Percentiles rank a stretch among this genome's conserved stretches.
Conservation (phyloP, 2,113 vertebrate species). For the Pampusana beccarii region DNA sequence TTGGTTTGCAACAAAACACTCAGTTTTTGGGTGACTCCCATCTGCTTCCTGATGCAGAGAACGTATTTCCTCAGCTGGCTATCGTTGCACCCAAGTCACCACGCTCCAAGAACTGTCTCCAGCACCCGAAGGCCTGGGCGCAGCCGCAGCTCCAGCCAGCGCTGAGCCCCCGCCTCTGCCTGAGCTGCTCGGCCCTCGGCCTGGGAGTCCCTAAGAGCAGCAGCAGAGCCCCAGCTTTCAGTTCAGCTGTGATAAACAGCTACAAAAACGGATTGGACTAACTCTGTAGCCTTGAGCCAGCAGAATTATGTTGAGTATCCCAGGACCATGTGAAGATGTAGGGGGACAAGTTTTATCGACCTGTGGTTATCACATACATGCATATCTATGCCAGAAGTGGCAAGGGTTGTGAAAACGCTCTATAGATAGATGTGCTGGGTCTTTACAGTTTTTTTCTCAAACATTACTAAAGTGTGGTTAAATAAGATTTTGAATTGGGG, state of each 20-base stretch:
- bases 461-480: background rate
- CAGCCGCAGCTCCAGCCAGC: background rate
- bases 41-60: background rate
- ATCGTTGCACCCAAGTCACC: background rate
- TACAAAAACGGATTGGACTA: background rate
- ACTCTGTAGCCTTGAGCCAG: background rate
- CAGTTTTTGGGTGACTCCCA: background rate
- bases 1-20: background rate
- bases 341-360: background rate
- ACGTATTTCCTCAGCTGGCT: background rate
- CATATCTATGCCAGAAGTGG: background rate
- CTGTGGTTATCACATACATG: background rate
- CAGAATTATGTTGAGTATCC: background rate
- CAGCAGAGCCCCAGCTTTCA: background rate
- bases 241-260: background rate
- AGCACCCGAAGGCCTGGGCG: background rate
- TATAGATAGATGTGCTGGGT: background rate
- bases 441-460: background rate
- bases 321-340: background rate
- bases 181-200: accelerated
- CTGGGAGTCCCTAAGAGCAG: background rate
- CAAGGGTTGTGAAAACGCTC: background rate
- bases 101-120: background rate
- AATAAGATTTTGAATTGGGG: background rate
- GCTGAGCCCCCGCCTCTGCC: background rate